These are phyloP conservation scores for Thymelicus acteon DNA, from an alignment of 2,888 invertebrate genomes.

Conservation along the genomic window DNA sequence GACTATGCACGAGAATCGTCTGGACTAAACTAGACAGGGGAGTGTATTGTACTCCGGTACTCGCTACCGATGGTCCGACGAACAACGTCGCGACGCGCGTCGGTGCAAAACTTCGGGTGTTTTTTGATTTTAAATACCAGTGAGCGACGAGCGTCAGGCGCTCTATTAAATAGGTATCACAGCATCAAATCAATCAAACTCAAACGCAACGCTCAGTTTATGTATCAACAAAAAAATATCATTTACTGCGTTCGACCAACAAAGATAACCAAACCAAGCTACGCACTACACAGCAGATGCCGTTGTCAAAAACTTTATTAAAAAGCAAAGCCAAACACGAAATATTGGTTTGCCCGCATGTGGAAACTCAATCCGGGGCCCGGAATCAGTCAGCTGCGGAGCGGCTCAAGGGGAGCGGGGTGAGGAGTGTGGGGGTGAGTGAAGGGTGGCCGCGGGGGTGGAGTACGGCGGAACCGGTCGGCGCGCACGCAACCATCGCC, in stretches of 20 bases:
- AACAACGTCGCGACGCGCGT: too few species aligned
- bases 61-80: too few species aligned
- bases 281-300: background rate
- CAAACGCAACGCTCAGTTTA: background rate
- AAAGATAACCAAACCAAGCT: background rate
- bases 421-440: constrained; percentile 3
- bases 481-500: constrained; percentile 18
- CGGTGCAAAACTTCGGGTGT: too few species aligned
- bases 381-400: constrained; percentile 15
- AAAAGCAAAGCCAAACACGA: background rate
- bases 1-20: too few species aligned
- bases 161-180: too few species aligned
- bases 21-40: too few species aligned
- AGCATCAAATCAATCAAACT: too few species aligned
- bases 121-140: too few species aligned
- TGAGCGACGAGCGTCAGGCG: too few species aligned
- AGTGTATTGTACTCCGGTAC: too few species aligned
- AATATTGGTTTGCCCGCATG: constrained; percentile 20
- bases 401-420: background rate
- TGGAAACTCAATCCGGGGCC: constrained; percentile 20
- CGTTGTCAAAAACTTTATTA: background rate
- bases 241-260: background rate
- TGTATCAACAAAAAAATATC: background rate
- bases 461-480: constrained; percentile 17
- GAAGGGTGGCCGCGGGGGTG: constrained; percentile 5